Percentiles rank a stretch among this genome's conserved stretches.
Evolutionary conservation across 2,797 vertebrate species (phyloP).

Genomic region (Leontopithecus rosalia): DNA sequence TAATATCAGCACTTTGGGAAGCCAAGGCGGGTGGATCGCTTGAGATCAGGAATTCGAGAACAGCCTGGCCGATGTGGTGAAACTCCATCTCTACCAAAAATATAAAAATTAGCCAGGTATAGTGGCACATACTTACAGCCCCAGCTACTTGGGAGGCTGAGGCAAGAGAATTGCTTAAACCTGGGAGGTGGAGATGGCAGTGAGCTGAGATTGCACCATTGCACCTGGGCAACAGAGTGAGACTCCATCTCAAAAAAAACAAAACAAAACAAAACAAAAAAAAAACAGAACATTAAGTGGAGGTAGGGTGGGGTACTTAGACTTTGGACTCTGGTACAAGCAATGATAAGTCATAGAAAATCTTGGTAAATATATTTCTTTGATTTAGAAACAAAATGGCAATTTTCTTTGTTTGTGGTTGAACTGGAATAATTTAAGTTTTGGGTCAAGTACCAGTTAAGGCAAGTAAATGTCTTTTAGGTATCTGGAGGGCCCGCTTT

Average conservation of each 20-base stretch:
- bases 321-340: slow-evolving; percentile 17
- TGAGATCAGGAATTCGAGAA: background rate
- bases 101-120: background rate
- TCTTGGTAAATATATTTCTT: slow-evolving; percentile 30
- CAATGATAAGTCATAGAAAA: slow-evolving; percentile 35
- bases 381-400: slow-evolving; percentile 52
- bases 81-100: background rate
- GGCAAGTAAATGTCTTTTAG: background rate
- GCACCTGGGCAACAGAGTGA: background rate
- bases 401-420: background rate
- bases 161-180: background rate
- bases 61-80: background rate
- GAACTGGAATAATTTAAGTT: slow-evolving; percentile 14
- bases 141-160: background rate
- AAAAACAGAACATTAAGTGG: background rate
- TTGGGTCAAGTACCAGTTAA: slow-evolving; percentile 13
- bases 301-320: background rate
- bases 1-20: background rate
- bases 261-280: too few relatives aligned
- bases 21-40: background rate
- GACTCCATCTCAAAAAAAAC: background rate
- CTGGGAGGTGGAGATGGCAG: background rate
- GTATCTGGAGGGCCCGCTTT: background rate
- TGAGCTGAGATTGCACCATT: background rate
- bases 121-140: background rate